Evolutionary conservation across 2,888 invertebrate genomes (phyloP).

Genomic region (Eupithecia pulchellata): DNA sequence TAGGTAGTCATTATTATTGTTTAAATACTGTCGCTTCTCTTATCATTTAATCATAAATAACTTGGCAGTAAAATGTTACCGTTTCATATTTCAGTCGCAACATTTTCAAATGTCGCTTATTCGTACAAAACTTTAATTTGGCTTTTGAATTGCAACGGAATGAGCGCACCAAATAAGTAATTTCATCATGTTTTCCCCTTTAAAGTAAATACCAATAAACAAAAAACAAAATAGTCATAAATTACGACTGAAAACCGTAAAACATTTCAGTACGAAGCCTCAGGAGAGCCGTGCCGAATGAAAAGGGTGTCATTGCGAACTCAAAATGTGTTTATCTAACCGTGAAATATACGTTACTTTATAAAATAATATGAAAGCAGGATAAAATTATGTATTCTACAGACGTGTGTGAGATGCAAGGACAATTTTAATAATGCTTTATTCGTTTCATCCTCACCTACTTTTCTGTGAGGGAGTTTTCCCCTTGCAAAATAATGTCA

Average conservation of each 20-base stretch:
- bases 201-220: constrained; percentile 25
- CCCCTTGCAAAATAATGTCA: not conserved
- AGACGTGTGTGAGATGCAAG: constrained; percentile 24
- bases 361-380: constrained; percentile 36
- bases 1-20: not conserved
- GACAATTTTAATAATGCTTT: constrained; percentile 32
- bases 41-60: no score
- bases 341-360: constrained; percentile 46
- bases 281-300: constrained; percentile 36
- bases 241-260: constrained; percentile 32
- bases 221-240: constrained; percentile 30
- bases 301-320: constrained; percentile 53
- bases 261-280: constrained; percentile 32
- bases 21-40: not conserved
- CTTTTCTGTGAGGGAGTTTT: not conserved
- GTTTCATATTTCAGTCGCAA: not conserved
- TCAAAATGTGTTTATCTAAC: constrained; percentile 56
- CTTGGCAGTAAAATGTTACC: not conserved
- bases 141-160: not conserved
- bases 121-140: not conserved
- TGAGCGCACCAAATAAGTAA: not conserved
- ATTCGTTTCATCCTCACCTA: constrained; percentile 11
- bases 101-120: not conserved
- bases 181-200: constrained; percentile 13
- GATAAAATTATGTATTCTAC: constrained; percentile 35